Evolutionary conservation across 1,140 invertebrate species (phyloP), one percentile per base, ranked within the genome.

Genomic region (Zaprionus gabonicus): DNA sequence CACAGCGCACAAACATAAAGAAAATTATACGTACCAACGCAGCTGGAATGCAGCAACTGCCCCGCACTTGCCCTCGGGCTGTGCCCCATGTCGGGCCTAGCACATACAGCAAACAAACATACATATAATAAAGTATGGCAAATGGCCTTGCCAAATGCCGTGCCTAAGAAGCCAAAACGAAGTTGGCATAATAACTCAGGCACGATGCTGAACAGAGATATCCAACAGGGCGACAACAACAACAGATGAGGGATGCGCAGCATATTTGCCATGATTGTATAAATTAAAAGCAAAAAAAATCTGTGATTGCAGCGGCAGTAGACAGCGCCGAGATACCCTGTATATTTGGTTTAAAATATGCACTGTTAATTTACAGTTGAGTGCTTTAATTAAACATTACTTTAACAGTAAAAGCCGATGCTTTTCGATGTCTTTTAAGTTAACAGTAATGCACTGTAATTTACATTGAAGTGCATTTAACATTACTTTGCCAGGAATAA

Each of bases 111-210:
- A 13, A 12, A 23, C 46, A 51, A 13, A 51, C 46, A 49, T 23
- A 49, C 46, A 51, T 51, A 25, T 28, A 13, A 84, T 81, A 80
- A 90, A 80, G 64, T 71, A 85, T 85, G 65, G 81, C 79, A 85
- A 88, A 90, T 88, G 79, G 85, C 85, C 85, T 82, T 90, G 85
- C 71, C 85, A 88, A 88, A 86, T 91, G 85, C 75, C 79, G 57
- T 88, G 84, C 84, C 84, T 88, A 88, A 87, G 78, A 74, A 90
- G 78, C 71, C 84, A 90, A 79, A 88, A 90, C 85, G 71, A 71
- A 81, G 75, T 84, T 84, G 85, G 85, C 85, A 84, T 87, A 88
- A 87, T 88, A 87, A 87, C 78, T 84, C 84, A 81, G 78, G 81
- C 81, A 76, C 84, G 81, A 78, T 88, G 73, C 73, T 71, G 68